Conservation (phyloP, 1,140 invertebrate genomes). For the Meteorus sp. region DNA sequence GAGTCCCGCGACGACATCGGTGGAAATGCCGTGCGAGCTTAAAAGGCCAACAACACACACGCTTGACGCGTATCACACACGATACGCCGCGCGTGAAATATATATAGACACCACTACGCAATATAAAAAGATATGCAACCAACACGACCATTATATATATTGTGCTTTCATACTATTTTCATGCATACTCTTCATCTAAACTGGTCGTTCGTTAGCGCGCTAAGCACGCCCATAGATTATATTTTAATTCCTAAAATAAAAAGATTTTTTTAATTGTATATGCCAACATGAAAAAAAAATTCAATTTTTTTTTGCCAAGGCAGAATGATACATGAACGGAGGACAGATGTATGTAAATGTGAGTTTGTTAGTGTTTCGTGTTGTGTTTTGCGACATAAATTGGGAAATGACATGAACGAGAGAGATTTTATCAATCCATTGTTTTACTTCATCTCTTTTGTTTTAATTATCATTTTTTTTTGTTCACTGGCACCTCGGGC, state of each 20-base stretch:
- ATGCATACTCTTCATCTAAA: conserved; percentile 4
- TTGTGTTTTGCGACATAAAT: conserved; percentile 4
- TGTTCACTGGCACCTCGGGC: background rate
- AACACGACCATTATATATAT: conserved; percentile 17
- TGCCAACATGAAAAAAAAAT: background rate
- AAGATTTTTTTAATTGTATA: background rate
- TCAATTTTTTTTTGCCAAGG: background rate
- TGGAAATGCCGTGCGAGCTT: conserved; percentile 28
- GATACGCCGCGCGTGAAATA: conserved; percentile 31
- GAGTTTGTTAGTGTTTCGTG: background rate
- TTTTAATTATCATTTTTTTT: background rate
- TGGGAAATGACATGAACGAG: background rate
- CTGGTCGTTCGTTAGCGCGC: conserved; percentile 19
- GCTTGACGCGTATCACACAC: conserved; percentile 26
- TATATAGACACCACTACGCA: conserved; percentile 20
- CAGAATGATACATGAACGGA: background rate
- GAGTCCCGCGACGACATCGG: conserved; percentile 22
- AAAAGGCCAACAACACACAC: conserved; percentile 31
- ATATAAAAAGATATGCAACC: too few relatives aligned
- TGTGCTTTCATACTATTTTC: conserved; percentile 2
- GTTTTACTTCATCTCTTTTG: background rate
- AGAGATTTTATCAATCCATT: background rate
- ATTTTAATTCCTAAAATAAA: background rate
- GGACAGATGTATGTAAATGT: background rate
- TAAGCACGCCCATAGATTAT: conserved; percentile 10